These are phyloP conservation scores for Heliopora coerulea DNA, from an alignment of 92 coral and sea anemone species.

Conservation along the genomic window DNA sequence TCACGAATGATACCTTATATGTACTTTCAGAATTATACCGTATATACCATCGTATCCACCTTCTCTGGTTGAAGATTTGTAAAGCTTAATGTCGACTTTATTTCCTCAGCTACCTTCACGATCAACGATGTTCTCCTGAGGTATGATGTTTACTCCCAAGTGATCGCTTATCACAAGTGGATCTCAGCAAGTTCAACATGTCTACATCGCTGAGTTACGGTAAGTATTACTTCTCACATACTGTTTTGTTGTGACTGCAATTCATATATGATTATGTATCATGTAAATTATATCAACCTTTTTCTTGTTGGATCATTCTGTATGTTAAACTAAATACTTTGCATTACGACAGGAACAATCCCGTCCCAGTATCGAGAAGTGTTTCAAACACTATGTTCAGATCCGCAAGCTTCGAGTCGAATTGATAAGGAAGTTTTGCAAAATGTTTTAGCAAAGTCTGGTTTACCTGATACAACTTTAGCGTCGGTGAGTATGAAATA, in stretches of 20 bases:
- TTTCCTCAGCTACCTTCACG: too few relatives aligned
- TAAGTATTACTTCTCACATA: not conserved
- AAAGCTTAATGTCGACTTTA: too few relatives aligned
- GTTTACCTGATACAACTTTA: conserved; percentile 75
- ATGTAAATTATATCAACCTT: not conserved
- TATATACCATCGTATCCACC: too few relatives aligned
- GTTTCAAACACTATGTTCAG: conserved; percentile 87
- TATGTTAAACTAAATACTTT: not conserved
- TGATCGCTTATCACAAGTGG: too few relatives aligned
- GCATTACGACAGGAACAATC: conserved; percentile 65
- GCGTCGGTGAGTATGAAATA: conserved; percentile 82
- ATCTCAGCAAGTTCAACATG: too few relatives aligned
- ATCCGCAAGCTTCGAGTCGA: conserved; percentile 61
- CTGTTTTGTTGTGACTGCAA: not conserved
- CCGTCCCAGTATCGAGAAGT: conserved; percentile 90
- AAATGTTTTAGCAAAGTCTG: conserved; percentile 83
- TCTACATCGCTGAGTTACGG: conserved; percentile 14
- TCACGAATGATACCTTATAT: too few relatives aligned
- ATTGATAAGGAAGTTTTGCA: conserved; percentile 90
- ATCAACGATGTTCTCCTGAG: too few relatives aligned
- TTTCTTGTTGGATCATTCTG: not conserved
- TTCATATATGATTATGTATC: not conserved
- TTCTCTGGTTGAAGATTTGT: too few relatives aligned
- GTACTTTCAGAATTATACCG: too few relatives aligned
- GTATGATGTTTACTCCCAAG: too few relatives aligned